These are phyloP conservation scores for Butorides virescens DNA, from an alignment of 2,113 vertebrate species.

Conservation along the genomic window DNA sequence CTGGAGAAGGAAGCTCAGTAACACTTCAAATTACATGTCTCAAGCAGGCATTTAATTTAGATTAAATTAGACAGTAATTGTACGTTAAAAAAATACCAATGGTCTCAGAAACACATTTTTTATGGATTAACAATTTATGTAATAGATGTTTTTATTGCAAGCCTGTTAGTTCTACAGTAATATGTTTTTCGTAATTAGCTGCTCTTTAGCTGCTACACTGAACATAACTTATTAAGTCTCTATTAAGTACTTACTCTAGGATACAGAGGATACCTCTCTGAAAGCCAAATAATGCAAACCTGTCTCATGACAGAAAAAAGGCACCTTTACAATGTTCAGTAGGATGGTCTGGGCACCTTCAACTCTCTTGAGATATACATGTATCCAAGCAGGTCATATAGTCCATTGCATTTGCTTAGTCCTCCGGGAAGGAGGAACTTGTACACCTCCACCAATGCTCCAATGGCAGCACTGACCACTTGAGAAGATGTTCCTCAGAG, in stretches of 20 bases:
- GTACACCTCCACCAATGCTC: background rate
- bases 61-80: conserved; percentile 79
- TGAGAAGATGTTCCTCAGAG: background rate
- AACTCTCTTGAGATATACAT: background rate
- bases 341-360: background rate
- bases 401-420: background rate
- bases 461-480: background rate
- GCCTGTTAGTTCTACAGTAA: conserved; percentile 55
- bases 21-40: conserved; percentile 67
- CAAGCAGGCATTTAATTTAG: conserved; percentile 72
- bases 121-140: conserved; percentile 69
- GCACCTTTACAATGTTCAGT: background rate
- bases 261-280: background rate
- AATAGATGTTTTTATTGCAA: conserved; percentile 69
- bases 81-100: conserved; percentile 74
- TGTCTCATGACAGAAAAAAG: background rate
- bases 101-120: conserved; percentile 62
- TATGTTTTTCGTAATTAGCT: conserved; percentile 69
- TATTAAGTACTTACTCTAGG: background rate
- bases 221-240: conserved; percentile 35
- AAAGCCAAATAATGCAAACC: background rate
- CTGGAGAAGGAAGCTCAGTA: conserved; percentile 48
- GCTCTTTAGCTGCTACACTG: conserved; percentile 60
- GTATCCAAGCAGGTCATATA: background rate
- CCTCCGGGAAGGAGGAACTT: background rate